These are phyloP conservation scores for Aphelocoma coerulescens DNA, from an alignment of 2,113 vertebrate species.

Conservation along the genomic window DNA sequence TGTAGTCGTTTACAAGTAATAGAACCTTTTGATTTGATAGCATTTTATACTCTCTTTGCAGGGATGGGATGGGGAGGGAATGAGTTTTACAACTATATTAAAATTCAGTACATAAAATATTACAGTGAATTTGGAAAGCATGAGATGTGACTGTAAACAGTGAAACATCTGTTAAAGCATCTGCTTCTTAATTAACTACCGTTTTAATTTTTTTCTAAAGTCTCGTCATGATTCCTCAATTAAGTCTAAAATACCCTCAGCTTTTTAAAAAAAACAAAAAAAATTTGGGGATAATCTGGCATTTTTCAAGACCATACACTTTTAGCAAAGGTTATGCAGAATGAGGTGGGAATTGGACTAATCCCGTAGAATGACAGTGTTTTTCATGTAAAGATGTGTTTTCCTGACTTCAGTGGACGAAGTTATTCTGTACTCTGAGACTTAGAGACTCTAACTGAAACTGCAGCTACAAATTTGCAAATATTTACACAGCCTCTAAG, in stretches of 20 bases:
- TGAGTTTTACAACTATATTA: neutral
- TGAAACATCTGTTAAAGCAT: constrained; percentile 61
- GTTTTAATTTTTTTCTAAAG: neutral
- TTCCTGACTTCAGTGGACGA: neutral
- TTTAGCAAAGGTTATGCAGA: neutral
- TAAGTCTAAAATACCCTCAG: neutral
- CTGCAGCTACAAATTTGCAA: neutral
- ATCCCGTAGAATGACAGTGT: neutral
- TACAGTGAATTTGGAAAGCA: neutral
- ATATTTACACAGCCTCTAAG: neutral
- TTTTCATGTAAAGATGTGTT: neutral
- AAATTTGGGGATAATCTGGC: neutral
- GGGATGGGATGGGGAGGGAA: neutral
- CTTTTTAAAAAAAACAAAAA: neutral
- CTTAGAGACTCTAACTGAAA: neutral
- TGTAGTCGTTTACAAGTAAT: neutral
- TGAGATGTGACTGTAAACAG: neutral
- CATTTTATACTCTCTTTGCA: neutral
- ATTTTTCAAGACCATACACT: neutral
- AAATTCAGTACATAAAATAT: neutral
- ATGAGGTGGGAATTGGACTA: neutral
- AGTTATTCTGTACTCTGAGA: neutral
- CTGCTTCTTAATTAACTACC: constrained; percentile 59
- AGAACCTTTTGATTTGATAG: neutral
- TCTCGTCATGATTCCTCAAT: neutral